phyloP scores from a whole-genome alignment of 2,113 vertebrate species.

The Tiliqua scincoides region DNA sequence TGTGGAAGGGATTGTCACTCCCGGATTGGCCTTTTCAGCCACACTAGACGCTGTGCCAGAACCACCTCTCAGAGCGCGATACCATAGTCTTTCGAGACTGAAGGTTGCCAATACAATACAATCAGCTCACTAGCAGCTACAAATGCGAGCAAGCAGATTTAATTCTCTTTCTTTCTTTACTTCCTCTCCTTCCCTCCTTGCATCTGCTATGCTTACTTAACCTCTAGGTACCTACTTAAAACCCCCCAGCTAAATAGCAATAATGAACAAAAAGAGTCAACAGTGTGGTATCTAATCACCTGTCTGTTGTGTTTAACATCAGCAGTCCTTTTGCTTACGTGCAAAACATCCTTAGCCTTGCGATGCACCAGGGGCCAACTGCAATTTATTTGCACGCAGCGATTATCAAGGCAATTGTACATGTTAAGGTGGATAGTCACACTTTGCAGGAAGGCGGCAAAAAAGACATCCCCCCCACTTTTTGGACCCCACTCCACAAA shows the following conservation, averaged over 20 bases:
- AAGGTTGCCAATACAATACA: too few species aligned
- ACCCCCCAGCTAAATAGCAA: slow-evolving; percentile 71
- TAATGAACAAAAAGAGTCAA: slow-evolving; percentile 73
- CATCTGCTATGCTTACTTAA: slow-evolving; percentile 69
- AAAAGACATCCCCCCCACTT: not conserved
- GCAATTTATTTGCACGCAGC: slow-evolving; percentile 55
- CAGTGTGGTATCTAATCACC: slow-evolving; percentile 68
- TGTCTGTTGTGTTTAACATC: slow-evolving; percentile 74
- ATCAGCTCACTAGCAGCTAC: slow-evolving; percentile 19
- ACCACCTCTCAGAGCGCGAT: too few species aligned
- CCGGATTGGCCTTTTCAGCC: too few species aligned
- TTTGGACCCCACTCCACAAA: not conserved
- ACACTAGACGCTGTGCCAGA: too few species aligned
- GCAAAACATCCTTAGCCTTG: slow-evolving; percentile 58
- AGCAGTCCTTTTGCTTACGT: slow-evolving; percentile 62
- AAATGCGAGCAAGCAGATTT: slow-evolving; percentile 35
- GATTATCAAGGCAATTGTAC: not conserved
- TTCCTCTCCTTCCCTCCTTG: slow-evolving; percentile 28
- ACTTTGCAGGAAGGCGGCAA: not conserved
- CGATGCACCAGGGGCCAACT: slow-evolving; percentile 27
- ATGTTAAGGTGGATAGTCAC: not conserved
- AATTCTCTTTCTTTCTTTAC: slow-evolving; percentile 43
- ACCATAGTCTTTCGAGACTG: too few species aligned
- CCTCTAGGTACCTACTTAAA: slow-evolving; percentile 69
- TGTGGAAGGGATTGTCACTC: too few species aligned